phyloP scores from a whole-genome alignment of 1,140 invertebrate species.

The Scaptomyza montana region DNA sequence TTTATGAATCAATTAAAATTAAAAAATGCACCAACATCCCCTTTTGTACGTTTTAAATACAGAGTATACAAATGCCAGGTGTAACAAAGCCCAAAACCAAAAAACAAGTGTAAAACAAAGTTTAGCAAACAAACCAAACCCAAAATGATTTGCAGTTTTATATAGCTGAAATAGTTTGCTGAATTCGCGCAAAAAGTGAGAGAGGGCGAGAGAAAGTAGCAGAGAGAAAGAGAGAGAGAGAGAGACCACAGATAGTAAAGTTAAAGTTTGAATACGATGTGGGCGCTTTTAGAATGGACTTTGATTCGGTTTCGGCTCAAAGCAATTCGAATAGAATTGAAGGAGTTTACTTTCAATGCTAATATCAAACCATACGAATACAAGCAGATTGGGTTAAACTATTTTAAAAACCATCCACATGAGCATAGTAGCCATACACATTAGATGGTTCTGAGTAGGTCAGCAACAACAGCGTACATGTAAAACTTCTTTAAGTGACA shows the following conservation, averaged over 20 bases:
- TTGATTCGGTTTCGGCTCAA: constrained; percentile 19
- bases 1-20: too few species aligned
- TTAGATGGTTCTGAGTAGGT: neutral
- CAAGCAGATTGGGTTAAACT: neutral
- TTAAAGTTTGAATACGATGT: constrained; percentile 23
- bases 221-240: neutral
- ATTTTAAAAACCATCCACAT: neutral
- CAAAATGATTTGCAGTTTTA: constrained; percentile 43
- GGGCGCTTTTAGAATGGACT: constrained; percentile 18
- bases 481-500: neutral
- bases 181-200: neutral
- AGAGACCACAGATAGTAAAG: constrained; percentile 21
- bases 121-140: constrained; percentile 30
- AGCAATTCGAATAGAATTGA: constrained; percentile 4
- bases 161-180: constrained; percentile 42
- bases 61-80: constrained; percentile 11
- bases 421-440: neutral
- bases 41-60: neutral
- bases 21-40: neutral
- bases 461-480: neutral
- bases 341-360: neutral
- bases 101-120: constrained; percentile 28
- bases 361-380: neutral
- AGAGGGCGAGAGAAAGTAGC: too few species aligned
- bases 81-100: neutral